A percentile compares a stretch with the other conserved stretches of the same genome.
phyloP scores from a whole-genome alignment of 2,113 vertebrate genomes.

The Gopherus evgoodei region DNA sequence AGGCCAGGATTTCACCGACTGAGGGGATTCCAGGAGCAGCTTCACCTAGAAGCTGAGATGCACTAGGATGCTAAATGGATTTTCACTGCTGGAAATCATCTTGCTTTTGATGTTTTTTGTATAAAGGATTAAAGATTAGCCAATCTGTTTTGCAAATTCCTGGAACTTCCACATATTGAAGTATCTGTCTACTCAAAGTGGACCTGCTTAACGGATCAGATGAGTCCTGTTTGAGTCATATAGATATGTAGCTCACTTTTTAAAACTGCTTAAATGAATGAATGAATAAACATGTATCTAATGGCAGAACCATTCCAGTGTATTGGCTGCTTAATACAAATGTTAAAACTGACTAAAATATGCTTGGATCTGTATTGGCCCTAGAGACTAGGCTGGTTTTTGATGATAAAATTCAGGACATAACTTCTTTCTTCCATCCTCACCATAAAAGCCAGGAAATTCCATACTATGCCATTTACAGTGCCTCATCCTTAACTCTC shows the following conservation, averaged over 20 bases:
- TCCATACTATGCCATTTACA: slow-evolving; percentile 57
- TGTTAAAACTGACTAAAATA: slow-evolving; percentile 49
- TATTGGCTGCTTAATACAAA: neutral
- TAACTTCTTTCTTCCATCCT: slow-evolving; percentile 45
- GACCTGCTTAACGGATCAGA: neutral
- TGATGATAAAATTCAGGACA: slow-evolving; percentile 56
- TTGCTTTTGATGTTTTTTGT: neutral
- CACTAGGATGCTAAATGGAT: neutral
- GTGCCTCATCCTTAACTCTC: slow-evolving; percentile 31
- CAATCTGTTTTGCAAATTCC: neutral
- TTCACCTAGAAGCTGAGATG: neutral
- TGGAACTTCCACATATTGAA: neutral
- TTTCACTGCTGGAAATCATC: neutral
- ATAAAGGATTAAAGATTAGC: neutral
- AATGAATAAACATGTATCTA: slow-evolving; percentile 5
- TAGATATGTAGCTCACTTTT: neutral
- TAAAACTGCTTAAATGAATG: neutral
- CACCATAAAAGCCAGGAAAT: slow-evolving; percentile 67
- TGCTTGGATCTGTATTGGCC: neutral
- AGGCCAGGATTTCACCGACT: neutral
- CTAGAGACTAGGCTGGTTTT: slow-evolving; percentile 38
- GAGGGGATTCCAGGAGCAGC: neutral
- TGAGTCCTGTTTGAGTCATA: neutral
- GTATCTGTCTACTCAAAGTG: neutral
- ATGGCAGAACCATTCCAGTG: slow-evolving; percentile 43